phyloP scores from a whole-genome alignment of 2,113 vertebrate genomes.

The Pteropus alecto region DNA sequence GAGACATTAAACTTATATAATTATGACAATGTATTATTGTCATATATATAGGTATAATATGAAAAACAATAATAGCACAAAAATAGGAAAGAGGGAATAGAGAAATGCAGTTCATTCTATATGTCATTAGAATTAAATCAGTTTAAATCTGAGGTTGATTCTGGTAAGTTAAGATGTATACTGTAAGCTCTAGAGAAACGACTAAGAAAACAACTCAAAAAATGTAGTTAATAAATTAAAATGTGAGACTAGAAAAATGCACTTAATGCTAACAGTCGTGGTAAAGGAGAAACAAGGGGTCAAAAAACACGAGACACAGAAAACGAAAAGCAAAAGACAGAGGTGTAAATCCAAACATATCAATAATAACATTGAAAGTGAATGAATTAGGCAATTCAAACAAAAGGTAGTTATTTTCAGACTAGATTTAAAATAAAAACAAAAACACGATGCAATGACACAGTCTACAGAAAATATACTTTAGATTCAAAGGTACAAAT shows the following conservation, averaged over 20 bases:
- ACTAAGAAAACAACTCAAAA: neutral
- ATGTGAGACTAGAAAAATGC: neutral
- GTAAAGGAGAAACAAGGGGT: neutral
- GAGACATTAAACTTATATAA: neutral
- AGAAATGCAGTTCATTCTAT: neutral
- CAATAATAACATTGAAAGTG: neutral
- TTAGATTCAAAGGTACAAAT: neutral
- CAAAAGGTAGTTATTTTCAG: conserved; percentile 6
- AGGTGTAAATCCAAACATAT: neutral
- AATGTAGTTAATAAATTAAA: neutral
- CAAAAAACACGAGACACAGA: neutral
- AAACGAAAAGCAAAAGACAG: neutral
- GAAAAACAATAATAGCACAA: neutral
- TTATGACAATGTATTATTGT: neutral
- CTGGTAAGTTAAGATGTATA: neutral
- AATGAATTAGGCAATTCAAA: neutral
- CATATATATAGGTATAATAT: neutral
- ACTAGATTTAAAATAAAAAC: neutral
- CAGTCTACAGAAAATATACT: neutral
- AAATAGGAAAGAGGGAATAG: neutral
- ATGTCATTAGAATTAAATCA: neutral
- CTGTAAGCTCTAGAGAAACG: neutral
- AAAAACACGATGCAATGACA: neutral
- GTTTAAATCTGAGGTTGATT: neutral
- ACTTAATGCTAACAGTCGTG: neutral